A percentile compares a stretch with the other conserved stretches of the same genome.
Conservation (phyloP, 2,797 vertebrate genomes). For the Acanthis flammea region DNA sequence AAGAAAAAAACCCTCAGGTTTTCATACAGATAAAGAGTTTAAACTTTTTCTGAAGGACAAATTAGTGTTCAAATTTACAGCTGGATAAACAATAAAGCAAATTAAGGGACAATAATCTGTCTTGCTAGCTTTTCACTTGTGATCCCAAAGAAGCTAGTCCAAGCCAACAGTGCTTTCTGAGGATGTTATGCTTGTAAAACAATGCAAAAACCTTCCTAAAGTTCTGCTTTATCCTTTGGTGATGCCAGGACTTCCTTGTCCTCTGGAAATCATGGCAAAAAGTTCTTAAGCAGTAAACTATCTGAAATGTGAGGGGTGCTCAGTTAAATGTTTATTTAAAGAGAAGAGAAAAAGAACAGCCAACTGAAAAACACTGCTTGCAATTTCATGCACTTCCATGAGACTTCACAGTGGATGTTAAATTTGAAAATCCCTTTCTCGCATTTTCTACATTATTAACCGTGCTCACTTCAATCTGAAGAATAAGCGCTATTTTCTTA, state of each 20-base stretch:
- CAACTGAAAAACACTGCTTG: background rate
- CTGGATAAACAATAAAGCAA: background rate
- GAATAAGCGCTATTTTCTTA: background rate
- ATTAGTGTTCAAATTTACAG: background rate
- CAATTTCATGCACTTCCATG: background rate
- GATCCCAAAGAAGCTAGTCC: background rate
- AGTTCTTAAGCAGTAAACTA: background rate
- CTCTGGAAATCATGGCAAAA: background rate
- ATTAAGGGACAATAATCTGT: background rate
- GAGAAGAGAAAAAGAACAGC: background rate
- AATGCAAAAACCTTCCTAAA: background rate
- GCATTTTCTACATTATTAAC: background rate
- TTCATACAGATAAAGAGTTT: background rate
- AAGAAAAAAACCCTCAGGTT: background rate
- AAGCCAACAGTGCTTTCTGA: background rate
- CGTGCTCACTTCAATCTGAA: conserved; percentile 8
- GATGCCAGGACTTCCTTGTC: background rate
- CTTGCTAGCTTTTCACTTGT: background rate
- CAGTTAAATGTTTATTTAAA: background rate
- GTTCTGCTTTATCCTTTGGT: background rate
- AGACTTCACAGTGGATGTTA: background rate
- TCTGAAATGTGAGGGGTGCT: background rate
- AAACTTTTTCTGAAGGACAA: background rate
- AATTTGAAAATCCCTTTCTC: background rate
- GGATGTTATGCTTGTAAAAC: background rate